phyloP scores from a whole-genome alignment of 2,797 vertebrate genomes.

The Pangasius mekongensis region DNA sequence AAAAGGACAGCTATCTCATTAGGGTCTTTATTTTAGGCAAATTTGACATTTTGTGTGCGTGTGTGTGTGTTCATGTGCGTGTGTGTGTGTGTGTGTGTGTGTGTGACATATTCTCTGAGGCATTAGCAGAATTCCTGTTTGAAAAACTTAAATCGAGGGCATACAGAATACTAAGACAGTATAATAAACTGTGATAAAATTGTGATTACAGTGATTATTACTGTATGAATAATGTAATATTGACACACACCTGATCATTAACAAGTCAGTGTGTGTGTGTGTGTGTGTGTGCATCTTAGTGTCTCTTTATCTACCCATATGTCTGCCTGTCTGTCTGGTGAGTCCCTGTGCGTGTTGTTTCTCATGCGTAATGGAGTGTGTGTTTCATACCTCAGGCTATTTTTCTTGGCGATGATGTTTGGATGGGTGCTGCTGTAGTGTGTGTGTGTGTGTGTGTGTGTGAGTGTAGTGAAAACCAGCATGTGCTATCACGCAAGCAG shows the following conservation, averaged over 20 bases:
- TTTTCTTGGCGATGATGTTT: background rate
- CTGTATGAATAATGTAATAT: background rate
- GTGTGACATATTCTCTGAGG: background rate
- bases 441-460: conserved; percentile 33
- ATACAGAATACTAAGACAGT: background rate
- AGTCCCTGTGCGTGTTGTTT: conserved; percentile 3
- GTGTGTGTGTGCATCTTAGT: background rate
- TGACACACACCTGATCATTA: background rate
- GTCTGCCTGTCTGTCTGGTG: conserved; percentile 10
- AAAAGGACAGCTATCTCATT: background rate
- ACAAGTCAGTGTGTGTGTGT: background rate
- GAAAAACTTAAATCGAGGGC: background rate
- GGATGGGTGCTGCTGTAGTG: background rate
- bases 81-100: conserved; percentile 14
- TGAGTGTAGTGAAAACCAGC: conserved; percentile 3
- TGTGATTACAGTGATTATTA: background rate
- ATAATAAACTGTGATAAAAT: background rate
- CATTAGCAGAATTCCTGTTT: background rate
- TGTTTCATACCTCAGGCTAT: conserved; percentile 8
- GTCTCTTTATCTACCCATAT: background rate
- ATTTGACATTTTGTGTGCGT: background rate
- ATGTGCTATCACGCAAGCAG: background rate
- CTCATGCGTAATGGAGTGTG: conserved; percentile 2
- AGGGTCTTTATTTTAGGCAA: background rate
- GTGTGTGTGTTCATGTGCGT: no score